These are phyloP conservation scores for Hipparchia sbordonii DNA, from an alignment of 2,888 invertebrate genomes.

Conservation along the genomic window DNA sequence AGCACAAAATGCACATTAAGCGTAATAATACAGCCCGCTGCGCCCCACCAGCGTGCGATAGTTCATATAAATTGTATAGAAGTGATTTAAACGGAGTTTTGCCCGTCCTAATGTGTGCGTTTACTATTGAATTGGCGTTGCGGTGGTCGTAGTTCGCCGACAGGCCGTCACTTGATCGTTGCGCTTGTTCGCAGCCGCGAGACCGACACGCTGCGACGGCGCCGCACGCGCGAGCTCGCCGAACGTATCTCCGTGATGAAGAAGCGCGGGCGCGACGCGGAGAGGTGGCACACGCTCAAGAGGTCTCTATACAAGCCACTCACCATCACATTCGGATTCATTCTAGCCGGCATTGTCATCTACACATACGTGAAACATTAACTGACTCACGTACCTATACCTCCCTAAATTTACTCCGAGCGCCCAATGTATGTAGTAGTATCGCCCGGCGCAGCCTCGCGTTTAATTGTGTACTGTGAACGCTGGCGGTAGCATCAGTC, in stretches of 20 bases:
- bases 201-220: conserved; percentile 53
- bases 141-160: no score
- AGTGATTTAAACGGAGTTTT: no score
- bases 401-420: not conserved
- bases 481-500: not conserved
- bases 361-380: conserved; percentile 82
- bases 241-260: conserved; percentile 82
- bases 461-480: not conserved
- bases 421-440: not conserved
- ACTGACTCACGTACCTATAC: conserved; percentile 7
- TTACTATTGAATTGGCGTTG: no score
- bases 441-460: not conserved
- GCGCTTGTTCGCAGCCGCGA: conserved; percentile 40
- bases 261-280: conserved; percentile 85
- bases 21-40: no score
- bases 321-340: conserved; percentile 86
- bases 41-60: no score
- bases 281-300: conserved; percentile 88
- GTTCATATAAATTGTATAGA: no score
- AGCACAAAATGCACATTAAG: no score
- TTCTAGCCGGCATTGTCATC: conserved; percentile 86
- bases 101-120: no score
- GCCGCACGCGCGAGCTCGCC: conserved; percentile 58
- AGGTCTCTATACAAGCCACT: conserved; percentile 90
- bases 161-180: not conserved